Conservation (phyloP, 2,113 vertebrate genomes). For the Psilopogon haemacephalus region DNA sequence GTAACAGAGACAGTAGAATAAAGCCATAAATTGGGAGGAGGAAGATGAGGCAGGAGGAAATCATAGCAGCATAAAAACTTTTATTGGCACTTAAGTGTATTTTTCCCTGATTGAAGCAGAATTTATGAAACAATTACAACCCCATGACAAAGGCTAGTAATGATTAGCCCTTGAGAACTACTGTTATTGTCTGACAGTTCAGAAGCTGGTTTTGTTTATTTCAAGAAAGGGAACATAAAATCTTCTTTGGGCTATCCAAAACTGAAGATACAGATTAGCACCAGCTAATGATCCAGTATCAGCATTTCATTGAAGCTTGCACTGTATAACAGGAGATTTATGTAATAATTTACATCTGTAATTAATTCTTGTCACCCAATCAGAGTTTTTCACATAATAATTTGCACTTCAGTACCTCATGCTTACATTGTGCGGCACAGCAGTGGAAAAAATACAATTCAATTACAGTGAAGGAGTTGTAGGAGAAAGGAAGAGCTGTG, state of each 20-base stretch:
- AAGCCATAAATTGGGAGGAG: slow-evolving; percentile 58
- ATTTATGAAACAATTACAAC: slow-evolving; percentile 69
- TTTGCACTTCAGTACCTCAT: neutral
- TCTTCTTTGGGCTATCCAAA: slow-evolving; percentile 23
- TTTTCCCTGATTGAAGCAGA: slow-evolving; percentile 73
- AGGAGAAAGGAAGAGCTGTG: neutral
- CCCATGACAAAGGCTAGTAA: slow-evolving; percentile 60
- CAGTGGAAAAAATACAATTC: neutral
- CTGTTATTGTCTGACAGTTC: slow-evolving; percentile 60
- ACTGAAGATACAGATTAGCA: slow-evolving; percentile 7
- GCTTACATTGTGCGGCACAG: neutral
- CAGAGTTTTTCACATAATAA: slow-evolving; percentile 10
- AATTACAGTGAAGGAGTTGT: neutral
- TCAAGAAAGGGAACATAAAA: slow-evolving; percentile 54
- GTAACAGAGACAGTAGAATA: slow-evolving; percentile 54
- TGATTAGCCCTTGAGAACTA: slow-evolving; percentile 67
- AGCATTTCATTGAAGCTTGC: slow-evolving; percentile 25
- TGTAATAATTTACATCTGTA: slow-evolving; percentile 30
- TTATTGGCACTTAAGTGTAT: slow-evolving; percentile 66
- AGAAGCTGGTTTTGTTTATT: slow-evolving; percentile 66
- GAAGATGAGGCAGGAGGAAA: slow-evolving; percentile 41
- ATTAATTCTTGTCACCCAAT: slow-evolving; percentile 30
- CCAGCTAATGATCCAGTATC: slow-evolving; percentile 12
- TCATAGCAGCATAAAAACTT: slow-evolving; percentile 71
- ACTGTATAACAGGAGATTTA: neutral